A percentile compares a stretch with the other conserved stretches of the same genome.
Conservation (phyloP, 2,797 vertebrate genomes). For the Cryptoprocta ferox region DNA sequence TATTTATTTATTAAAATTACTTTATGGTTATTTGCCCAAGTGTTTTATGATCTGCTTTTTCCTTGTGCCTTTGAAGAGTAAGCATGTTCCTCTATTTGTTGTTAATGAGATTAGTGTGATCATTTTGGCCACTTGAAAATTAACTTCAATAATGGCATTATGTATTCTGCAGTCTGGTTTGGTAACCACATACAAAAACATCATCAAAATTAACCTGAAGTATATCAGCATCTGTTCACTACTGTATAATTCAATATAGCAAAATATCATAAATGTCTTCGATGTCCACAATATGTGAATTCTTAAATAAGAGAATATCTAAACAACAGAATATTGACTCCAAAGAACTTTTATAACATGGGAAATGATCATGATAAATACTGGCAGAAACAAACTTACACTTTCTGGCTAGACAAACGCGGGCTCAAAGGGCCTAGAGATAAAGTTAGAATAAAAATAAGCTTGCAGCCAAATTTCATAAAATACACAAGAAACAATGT, state of each 20-base stretch:
- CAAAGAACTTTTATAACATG: neutral
- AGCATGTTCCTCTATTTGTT: neutral
- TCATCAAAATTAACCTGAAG: constrained; percentile 35
- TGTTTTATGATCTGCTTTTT: neutral
- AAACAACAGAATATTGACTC: neutral
- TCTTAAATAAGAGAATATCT: neutral
- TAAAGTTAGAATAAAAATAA: neutral
- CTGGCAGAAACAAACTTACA: neutral
- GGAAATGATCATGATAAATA: neutral
- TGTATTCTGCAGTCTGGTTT: neutral
- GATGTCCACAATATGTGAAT: neutral
- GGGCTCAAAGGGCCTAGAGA: neutral
- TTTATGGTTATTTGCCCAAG: constrained; percentile 8
- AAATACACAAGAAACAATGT: neutral
- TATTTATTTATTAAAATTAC: constrained; percentile 30
- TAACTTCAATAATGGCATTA: constrained; percentile 37
- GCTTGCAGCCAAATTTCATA: neutral
- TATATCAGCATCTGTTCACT: constrained; percentile 1
- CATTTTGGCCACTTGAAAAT: constrained; percentile 41
- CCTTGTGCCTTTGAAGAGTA: neutral
- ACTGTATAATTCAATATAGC: neutral
- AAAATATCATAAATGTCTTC: neutral
- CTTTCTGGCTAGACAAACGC: neutral
- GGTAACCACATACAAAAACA: constrained; percentile 18
- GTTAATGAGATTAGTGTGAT: constrained; percentile 38